phyloP scores from a whole-genome alignment of 2,797 vertebrate genomes.

The Chelon auratus region DNA sequence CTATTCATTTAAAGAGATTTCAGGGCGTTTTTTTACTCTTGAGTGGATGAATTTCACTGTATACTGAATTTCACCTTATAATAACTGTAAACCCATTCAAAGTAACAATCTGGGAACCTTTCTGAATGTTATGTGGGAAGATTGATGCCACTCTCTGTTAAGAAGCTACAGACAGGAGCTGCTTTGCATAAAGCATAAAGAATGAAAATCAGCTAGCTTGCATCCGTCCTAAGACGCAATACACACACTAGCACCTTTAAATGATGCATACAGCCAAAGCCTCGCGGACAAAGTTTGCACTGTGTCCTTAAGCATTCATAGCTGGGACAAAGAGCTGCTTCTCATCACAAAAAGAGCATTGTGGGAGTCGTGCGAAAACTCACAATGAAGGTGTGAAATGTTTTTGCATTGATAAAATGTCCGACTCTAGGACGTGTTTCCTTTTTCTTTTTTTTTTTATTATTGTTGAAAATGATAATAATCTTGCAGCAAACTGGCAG shows the following conservation, averaged over 20 bases:
- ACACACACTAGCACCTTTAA: no score
- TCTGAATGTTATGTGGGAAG: not conserved
- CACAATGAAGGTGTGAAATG: slow-evolving; percentile 37
- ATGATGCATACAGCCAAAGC: no score
- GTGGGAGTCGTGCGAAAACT: slow-evolving; percentile 44
- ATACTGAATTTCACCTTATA: not conserved
- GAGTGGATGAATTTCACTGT: not conserved
- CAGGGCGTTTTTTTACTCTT: not conserved
- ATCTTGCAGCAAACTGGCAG: slow-evolving; percentile 9
- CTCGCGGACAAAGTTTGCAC: not conserved
- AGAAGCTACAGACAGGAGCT: not conserved
- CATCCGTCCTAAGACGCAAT: no score
- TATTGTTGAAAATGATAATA: slow-evolving; percentile 1
- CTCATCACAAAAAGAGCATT: slow-evolving; percentile 19
- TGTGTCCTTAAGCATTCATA: not conserved
- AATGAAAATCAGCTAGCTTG: not conserved
- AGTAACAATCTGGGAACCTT: not conserved
- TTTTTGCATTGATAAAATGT: slow-evolving; percentile 21
- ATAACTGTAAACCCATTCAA: not conserved
- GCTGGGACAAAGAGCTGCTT: slow-evolving; percentile 14
- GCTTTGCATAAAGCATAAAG: not conserved
- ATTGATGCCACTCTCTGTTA: not conserved
- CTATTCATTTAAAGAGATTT: not conserved
- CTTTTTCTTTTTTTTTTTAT: slow-evolving; percentile 3
- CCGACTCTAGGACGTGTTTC: slow-evolving; percentile 9